Base-by-base conservation (phyloP, 2,888 invertebrate species). In the Brassicogethes aeneus region DNA sequence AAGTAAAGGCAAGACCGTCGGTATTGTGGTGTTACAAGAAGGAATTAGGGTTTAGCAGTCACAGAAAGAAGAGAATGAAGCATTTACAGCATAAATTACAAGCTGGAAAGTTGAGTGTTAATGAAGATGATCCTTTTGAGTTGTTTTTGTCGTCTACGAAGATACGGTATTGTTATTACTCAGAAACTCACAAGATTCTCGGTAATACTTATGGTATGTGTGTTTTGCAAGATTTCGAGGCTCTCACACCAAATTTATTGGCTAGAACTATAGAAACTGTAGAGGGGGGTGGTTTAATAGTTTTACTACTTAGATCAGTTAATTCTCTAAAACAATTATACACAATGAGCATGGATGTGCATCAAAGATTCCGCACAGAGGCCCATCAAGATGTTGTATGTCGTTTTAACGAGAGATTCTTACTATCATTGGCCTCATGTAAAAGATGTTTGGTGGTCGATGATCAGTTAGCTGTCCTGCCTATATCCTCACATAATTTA, bases 21-120 rank as follows among this genome's bases (percentile, higher is more conserved):
- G 93, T 99, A 1, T 70, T 99, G 7, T 99, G 99, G 99, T 99
- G 99, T 65, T 99, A 99, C 68, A 99, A 99, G 77, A 96, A 80
- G 48, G 73, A 74, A 48, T 57, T 74, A 31, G 73, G 72, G 1
- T 74, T 74, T 48, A 72, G 70, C 44, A 73, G 93, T 61, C 90
- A 95, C 64, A 82, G 93, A 3, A 90, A 93, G 59, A 97, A 97
- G 68, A 77, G 91, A 48, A 92, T 93, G 72, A 89, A 91, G 60
- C 75, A 79, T 44, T 59, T 86, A 8, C 78, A 85, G 55, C 82
- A 80, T 55, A 94, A 93, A 71, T 83, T 92, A 17, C 85, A 89
- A 57, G 80, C 85, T 2, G 95, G 92, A 0, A 90, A 88, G 65
- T 63, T 92, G 17, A 87, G 87, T 61, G 78, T 94, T 0, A 88